phyloP scores from a whole-genome alignment of 2,888 invertebrate species.

The Stratiomys singularior region DNA sequence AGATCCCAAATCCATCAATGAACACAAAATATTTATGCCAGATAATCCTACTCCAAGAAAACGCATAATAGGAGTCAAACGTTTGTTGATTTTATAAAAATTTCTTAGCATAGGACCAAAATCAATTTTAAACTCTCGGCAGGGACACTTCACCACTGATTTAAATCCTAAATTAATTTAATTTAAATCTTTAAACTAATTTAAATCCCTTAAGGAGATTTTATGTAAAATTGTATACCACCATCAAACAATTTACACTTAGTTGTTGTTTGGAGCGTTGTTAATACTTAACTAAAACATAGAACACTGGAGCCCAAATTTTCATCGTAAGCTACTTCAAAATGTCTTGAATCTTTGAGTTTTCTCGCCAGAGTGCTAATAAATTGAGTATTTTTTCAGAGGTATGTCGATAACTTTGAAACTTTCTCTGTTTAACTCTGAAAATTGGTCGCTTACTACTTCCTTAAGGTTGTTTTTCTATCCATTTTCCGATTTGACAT shows the following conservation, averaged over 20 bases:
- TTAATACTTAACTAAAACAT: conserved; percentile 4
- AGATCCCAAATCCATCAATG: background rate
- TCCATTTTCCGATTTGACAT: background rate
- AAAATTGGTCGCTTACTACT: background rate
- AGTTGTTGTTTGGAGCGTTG: background rate
- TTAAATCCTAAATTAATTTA: background rate
- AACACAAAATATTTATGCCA: conserved; percentile 6
- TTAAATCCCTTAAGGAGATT: background rate
- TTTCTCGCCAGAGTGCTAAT: background rate
- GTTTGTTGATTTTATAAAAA: conserved; percentile 7
- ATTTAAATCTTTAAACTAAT: too few relatives aligned
- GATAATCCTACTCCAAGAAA: background rate
- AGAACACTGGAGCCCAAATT: background rate
- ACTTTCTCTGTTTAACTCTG: background rate
- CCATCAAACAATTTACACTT: background rate
- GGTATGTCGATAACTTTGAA: background rate
- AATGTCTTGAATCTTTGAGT: conserved; percentile 2
- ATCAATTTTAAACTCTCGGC: too few relatives aligned
- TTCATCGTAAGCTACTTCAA: background rate
- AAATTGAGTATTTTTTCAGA: background rate
- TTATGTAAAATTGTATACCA: background rate
- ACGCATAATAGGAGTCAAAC: conserved; percentile 12
- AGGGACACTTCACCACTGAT: background rate
- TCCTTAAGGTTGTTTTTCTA: background rate
- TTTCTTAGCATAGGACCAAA: background rate